Percentiles rank a stretch among this genome's conserved stretches.
Evolutionary conservation across 2,888 invertebrate species (phyloP).

Genomic region (Scaptomyza caliginosa): DNA sequence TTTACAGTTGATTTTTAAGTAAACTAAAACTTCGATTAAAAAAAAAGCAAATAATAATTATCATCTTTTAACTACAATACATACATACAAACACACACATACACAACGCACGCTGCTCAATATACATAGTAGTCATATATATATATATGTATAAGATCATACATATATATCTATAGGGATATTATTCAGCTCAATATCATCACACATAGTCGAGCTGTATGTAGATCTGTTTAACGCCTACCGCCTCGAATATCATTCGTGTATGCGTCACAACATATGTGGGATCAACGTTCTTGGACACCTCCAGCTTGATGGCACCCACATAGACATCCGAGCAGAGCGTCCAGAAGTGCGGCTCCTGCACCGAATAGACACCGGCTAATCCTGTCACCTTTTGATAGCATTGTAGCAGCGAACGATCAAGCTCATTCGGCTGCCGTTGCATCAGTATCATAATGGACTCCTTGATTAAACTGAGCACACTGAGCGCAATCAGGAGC

Average conservation of each 20-base stretch:
- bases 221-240: slow-evolving; percentile 95
- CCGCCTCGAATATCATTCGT: slow-evolving; percentile 96
- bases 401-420: slow-evolving; percentile 92
- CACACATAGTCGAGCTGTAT: slow-evolving; percentile 96
- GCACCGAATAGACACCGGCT: slow-evolving; percentile 97
- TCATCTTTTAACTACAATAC: slow-evolving; percentile 16
- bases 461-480: slow-evolving; percentile 92
- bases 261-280: slow-evolving; percentile 96
- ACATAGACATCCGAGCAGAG: slow-evolving; percentile 96
- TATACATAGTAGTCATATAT: slow-evolving; percentile 52
- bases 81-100: slow-evolving; percentile 27
- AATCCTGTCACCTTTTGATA: slow-evolving; percentile 95
- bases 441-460: slow-evolving; percentile 97
- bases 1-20: slow-evolving; percentile 43
- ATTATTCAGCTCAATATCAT: slow-evolving; percentile 57
- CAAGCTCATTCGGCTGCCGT: slow-evolving; percentile 93
- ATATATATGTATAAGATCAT: slow-evolving; percentile 14
- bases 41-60: slow-evolving; percentile 46
- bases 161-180: slow-evolving; percentile 15
- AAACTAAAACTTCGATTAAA: slow-evolving; percentile 49
- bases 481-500: slow-evolving; percentile 94
- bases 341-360: slow-evolving; percentile 99
- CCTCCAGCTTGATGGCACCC: slow-evolving; percentile 97
- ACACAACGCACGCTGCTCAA: slow-evolving; percentile 45
- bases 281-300: slow-evolving; percentile 95